Conservation (phyloP, 2,113 vertebrate species). For the Scatophagus argus region DNA sequence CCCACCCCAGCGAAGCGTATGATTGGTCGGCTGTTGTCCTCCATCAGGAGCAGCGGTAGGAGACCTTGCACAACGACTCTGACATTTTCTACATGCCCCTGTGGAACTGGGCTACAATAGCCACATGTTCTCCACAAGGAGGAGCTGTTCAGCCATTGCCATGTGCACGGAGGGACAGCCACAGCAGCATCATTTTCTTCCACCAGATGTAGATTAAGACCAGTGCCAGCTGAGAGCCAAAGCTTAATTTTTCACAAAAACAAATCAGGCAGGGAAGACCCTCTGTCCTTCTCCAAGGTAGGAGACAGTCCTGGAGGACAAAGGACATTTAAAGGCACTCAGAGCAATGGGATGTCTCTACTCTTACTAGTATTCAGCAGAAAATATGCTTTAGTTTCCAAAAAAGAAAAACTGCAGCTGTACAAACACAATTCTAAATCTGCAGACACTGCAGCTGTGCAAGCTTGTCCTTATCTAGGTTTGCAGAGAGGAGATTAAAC, state of each 20-base stretch:
- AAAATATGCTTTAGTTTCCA: background rate
- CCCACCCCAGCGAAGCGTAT: slow-evolving; percentile 92
- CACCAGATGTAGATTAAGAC: background rate
- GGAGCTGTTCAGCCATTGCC: background rate
- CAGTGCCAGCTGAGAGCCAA: background rate
- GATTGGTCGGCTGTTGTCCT: slow-evolving; percentile 91
- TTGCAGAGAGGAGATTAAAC: background rate
- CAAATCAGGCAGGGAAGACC: background rate
- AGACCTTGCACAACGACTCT: background rate
- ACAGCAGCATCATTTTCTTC: background rate
- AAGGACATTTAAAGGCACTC: background rate
- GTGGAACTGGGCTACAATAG: background rate
- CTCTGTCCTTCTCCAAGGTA: background rate
- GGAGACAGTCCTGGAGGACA: background rate
- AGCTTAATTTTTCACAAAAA: background rate
- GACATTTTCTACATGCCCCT: background rate
- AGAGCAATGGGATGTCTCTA: background rate
- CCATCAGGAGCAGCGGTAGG: slow-evolving; percentile 93
- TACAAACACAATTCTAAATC: background rate
- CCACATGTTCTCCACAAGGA: slow-evolving; percentile 21
- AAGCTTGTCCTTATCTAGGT: background rate
- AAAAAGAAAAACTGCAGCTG: background rate
- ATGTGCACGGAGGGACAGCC: too few species aligned
- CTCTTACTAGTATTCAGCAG: background rate
- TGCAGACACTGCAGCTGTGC: background rate